Percentiles rank a stretch among this genome's conserved stretches.
These are phyloP conservation scores for Paradoxurus hermaphroditus DNA, from an alignment of 2,113 vertebrate genomes.

Conservation along the genomic window DNA sequence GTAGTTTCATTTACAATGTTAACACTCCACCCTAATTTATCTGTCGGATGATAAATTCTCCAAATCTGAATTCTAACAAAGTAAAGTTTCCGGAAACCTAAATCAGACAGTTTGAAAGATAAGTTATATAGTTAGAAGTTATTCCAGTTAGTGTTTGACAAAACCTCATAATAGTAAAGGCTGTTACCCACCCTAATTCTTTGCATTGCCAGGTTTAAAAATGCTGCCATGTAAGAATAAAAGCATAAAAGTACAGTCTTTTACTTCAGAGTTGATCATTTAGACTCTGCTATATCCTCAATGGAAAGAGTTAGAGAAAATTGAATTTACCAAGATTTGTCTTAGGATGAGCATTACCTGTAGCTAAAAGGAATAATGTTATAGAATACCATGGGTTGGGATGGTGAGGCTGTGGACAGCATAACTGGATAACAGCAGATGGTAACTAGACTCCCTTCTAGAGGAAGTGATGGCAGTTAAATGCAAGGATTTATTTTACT, in stretches of 20 bases:
- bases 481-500: neutral
- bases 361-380: neutral
- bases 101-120: neutral
- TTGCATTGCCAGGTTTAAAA: neutral
- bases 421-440: neutral
- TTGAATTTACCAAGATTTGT: neutral
- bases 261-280: neutral
- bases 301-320: neutral
- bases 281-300: neutral
- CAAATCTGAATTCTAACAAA: neutral
- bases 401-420: neutral
- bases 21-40: neutral
- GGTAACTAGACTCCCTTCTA: neutral
- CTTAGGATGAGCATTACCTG: neutral
- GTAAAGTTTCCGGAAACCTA: neutral
- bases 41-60: neutral
- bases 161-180: neutral
- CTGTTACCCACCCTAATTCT: neutral
- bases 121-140: neutral
- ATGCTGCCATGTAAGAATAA: neutral
- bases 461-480: neutral
- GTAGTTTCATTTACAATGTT: neutral
- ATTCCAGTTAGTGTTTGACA: neutral
- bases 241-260: neutral
- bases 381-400: neutral